Evolutionary conservation across 2,888 invertebrate genomes (phyloP).

Genomic region (Drosophila lutescens): DNA sequence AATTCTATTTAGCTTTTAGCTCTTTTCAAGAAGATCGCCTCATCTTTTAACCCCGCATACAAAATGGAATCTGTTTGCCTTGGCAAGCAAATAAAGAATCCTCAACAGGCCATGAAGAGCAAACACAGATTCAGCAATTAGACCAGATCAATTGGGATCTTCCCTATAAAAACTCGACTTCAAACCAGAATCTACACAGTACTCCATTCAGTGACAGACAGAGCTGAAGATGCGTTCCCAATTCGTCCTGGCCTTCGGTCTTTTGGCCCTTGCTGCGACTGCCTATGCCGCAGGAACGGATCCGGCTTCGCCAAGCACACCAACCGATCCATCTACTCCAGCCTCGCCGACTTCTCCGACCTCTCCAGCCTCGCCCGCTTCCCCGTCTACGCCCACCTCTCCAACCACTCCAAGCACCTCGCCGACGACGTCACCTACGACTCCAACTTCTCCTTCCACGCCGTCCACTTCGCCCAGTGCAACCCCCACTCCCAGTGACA

Average conservation of each 20-base stretch:
- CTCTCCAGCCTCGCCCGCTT: not conserved
- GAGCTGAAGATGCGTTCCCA: not conserved
- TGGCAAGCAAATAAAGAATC: not conserved
- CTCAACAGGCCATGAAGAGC: not conserved
- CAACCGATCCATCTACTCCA: not conserved
- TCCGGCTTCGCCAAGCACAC: not conserved
- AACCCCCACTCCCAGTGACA: not conserved
- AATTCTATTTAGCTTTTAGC: not conserved
- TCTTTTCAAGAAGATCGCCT: not conserved
- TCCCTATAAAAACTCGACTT: not conserved
- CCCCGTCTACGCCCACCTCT: not conserved
- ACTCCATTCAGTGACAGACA: not conserved
- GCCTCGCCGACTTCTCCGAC: not conserved
- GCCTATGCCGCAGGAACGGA: not conserved
- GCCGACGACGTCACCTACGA: too few relatives aligned
- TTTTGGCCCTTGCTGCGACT: not conserved
- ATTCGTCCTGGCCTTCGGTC: not conserved
- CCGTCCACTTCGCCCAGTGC: not conserved
- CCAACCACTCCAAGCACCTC: too few relatives aligned
- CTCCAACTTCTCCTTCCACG: not conserved
- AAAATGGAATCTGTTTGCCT: not conserved
- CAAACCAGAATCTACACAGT: not conserved
- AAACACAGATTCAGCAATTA: slow-evolving; percentile 2
- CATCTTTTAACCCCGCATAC: not conserved
- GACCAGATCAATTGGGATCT: not conserved